These are phyloP conservation scores for Scelioninae gen. 2 DNA, from an alignment of 2,888 invertebrate genomes.

Conservation along the genomic window DNA sequence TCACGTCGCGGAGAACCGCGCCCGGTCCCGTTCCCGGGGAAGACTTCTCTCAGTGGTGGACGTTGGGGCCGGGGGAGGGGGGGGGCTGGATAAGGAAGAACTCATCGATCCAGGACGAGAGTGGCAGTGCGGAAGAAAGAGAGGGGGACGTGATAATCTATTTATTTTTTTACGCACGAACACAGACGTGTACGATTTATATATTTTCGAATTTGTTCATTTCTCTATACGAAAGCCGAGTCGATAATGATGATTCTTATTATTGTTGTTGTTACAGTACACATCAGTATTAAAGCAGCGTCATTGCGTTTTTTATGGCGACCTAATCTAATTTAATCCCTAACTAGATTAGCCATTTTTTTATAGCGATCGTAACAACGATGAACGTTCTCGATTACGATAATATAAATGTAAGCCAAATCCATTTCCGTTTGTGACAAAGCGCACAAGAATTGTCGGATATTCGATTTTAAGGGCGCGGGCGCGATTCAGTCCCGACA, in stretches of 20 bases:
- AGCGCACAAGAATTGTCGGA: conserved; percentile 42
- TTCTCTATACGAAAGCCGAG: conserved; percentile 25
- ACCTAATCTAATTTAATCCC: conserved; percentile 52
- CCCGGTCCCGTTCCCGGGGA: neutral
- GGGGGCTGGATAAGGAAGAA: too few species aligned
- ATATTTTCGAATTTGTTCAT: conserved; percentile 7
- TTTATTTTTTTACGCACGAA: conserved; percentile 39
- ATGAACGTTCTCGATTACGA: conserved; percentile 49
- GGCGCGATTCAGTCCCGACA: conserved; percentile 9
- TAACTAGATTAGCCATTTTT: conserved; percentile 50
- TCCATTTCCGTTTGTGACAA: conserved; percentile 22
- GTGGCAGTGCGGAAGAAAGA: conserved; percentile 39
- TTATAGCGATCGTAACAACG: conserved; percentile 44
- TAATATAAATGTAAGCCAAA: conserved; percentile 47
- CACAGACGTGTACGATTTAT: conserved; percentile 21
- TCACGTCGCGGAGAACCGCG: neutral
- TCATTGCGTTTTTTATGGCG: conserved; percentile 53
- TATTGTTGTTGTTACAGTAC: conserved; percentile 53
- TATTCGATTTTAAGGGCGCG: conserved; percentile 24
- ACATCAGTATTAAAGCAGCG: conserved; percentile 57
- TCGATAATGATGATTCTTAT: conserved; percentile 37
- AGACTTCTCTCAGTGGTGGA: conserved; percentile 20
- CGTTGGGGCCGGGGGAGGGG: too few species aligned
- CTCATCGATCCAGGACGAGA: conserved; percentile 32
- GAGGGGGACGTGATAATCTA: conserved; percentile 43